A percentile compares a stretch with the other conserved stretches of the same genome.
Conservation (phyloP, 2,888 invertebrate genomes). For the Pomacea canaliculata region DNA sequence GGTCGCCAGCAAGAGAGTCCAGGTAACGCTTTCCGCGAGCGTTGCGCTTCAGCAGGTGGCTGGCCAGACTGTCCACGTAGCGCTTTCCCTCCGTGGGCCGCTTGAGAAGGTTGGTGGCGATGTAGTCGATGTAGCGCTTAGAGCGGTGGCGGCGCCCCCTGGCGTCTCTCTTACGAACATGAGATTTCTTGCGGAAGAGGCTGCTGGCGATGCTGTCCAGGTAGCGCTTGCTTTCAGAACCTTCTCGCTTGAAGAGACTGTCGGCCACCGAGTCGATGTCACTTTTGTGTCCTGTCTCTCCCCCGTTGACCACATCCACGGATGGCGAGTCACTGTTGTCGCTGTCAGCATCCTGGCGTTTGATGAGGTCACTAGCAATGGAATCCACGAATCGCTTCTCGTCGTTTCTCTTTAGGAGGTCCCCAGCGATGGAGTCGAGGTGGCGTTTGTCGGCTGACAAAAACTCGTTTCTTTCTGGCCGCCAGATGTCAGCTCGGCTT, state of each 20-base stretch:
- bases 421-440: conserved; percentile 12
- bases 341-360: neutral
- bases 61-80: conserved; percentile 4
- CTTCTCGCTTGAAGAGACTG: neutral
- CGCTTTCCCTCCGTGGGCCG: neutral
- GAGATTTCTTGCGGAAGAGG: neutral
- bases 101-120: neutral
- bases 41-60: neutral
- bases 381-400: neutral
- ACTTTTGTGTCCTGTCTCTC: neutral
- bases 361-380: neutral
- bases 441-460: neutral
- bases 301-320: no score
- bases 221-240: neutral
- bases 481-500: neutral
- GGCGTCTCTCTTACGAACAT: no score
- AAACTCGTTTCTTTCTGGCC: neutral
- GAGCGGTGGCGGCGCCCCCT: neutral
- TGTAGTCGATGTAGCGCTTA: conserved; percentile 3
- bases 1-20: neutral
- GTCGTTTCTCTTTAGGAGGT: conserved; percentile 4
- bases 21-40: neutral
- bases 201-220: neutral
- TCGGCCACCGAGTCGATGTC: neutral
- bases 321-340: no score